A percentile compares a stretch with the other conserved stretches of the same genome.
Conservation (phyloP, 2,797 vertebrate genomes). For the Taenioides sp. region DNA sequence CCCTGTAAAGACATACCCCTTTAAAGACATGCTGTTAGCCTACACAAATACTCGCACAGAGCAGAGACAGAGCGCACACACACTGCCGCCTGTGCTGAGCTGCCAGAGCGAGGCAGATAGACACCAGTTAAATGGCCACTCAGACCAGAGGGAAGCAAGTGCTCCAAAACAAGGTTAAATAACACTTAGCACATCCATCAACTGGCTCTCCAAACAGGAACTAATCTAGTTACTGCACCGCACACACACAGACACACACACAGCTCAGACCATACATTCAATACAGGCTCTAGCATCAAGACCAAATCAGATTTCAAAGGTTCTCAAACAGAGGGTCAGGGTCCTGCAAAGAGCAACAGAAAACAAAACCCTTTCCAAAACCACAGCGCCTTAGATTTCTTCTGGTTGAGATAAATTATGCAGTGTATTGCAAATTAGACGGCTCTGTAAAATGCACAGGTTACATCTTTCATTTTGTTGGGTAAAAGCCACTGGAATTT, state of each 20-base stretch:
- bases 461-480: too few species aligned
- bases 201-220: slow-evolving; percentile 62
- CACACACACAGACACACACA: slow-evolving; percentile 53
- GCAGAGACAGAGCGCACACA: slow-evolving; percentile 4
- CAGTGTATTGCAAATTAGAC: too few species aligned
- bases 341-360: background rate
- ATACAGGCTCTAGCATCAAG: slow-evolving; percentile 33
- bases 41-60: slow-evolving; percentile 16
- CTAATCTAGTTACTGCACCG: slow-evolving; percentile 51
- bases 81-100: slow-evolving; percentile 44
- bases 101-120: slow-evolving; percentile 62
- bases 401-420: too few species aligned
- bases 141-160: slow-evolving; percentile 74
- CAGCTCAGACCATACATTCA: slow-evolving; percentile 62
- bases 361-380: background rate
- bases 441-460: too few species aligned
- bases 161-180: slow-evolving; percentile 83
- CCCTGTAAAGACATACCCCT: slow-evolving; percentile 39
- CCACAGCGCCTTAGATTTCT: too few species aligned
- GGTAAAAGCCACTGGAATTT: too few species aligned
- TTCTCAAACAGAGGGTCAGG: background rate
- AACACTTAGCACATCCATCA: slow-evolving; percentile 80
- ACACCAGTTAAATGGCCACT: slow-evolving; percentile 80
- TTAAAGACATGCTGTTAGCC: slow-evolving; percentile 39
- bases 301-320: background rate